These are phyloP conservation scores for Lycia hirtaria DNA, from an alignment of 2,888 invertebrate genomes.

Conservation along the genomic window DNA sequence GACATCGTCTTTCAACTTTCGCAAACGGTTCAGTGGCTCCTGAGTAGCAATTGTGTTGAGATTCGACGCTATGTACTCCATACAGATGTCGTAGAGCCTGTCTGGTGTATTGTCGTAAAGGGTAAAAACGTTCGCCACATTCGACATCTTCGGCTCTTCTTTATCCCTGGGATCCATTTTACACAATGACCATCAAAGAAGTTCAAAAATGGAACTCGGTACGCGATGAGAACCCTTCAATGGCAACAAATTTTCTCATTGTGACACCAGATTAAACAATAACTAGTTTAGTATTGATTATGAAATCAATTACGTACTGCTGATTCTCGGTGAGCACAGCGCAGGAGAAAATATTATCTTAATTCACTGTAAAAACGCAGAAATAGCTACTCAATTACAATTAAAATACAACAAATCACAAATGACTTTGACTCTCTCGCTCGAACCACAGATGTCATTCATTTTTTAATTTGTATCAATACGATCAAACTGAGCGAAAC, in stretches of 20 bases:
- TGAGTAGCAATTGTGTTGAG: slow-evolving; percentile 86
- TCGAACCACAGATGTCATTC: too few relatives aligned
- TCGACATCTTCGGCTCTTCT: slow-evolving; percentile 57
- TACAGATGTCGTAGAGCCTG: slow-evolving; percentile 87
- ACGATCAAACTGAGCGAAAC: too few relatives aligned
- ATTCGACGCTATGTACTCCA: slow-evolving; percentile 87
- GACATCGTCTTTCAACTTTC: slow-evolving; percentile 85
- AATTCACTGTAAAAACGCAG: slow-evolving; percentile 6
- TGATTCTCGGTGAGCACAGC: slow-evolving; percentile 21
- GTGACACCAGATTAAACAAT: not conserved
- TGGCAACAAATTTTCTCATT: slow-evolving; percentile 2
- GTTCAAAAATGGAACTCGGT: slow-evolving; percentile 9
- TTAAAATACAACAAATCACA: not conserved
- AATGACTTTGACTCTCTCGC: not conserved
- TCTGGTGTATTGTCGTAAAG: slow-evolving; percentile 82
- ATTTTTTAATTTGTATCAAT: too few relatives aligned
- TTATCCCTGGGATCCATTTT: slow-evolving; percentile 11
- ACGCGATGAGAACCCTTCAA: not conserved
- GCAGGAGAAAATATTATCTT: slow-evolving; percentile 19
- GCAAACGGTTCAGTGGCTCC: slow-evolving; percentile 74
- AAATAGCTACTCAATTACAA: not conserved
- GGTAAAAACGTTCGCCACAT: slow-evolving; percentile 55
- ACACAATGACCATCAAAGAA: slow-evolving; percentile 9
- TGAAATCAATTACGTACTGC: not conserved
- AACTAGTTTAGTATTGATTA: not conserved